These are phyloP conservation scores for Lottia gigantea DNA, from an alignment of 2,888 invertebrate genomes.

Conservation along the genomic window DNA sequence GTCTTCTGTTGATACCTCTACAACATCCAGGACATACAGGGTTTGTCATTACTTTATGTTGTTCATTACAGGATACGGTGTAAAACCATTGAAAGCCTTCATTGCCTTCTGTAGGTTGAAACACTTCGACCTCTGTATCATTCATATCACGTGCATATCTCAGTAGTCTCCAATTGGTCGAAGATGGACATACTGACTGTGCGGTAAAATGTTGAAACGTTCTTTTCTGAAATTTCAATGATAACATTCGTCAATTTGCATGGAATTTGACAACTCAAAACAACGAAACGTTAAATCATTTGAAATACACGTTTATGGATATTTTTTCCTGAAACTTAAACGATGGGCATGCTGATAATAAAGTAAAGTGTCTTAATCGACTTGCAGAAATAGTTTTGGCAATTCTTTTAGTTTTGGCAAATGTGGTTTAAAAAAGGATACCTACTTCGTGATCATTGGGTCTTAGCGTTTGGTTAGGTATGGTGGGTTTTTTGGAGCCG, in stretches of 20 bases:
- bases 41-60: slow-evolving; percentile 24
- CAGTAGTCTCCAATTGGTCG: slow-evolving; percentile 50
- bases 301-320: no score
- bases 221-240: slow-evolving; percentile 31
- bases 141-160: slow-evolving; percentile 53
- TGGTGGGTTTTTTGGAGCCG: slow-evolving; percentile 39
- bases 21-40: slow-evolving; percentile 48
- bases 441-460: no score
- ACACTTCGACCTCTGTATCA: slow-evolving; percentile 53
- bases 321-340: no score
- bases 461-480: slow-evolving; percentile 12
- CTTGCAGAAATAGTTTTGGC: no score
- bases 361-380: no score
- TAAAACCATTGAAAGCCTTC: slow-evolving; percentile 59
- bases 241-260: background rate
- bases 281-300: no score
- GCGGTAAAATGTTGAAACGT: slow-evolving; percentile 38
- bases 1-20: slow-evolving; percentile 46
- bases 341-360: no score
- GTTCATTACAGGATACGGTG: slow-evolving; percentile 50
- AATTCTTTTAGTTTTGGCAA: no score
- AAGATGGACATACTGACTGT: slow-evolving; percentile 52
- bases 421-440: no score
- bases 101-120: slow-evolving; percentile 43
- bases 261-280: no score